Evolutionary conservation across 2,888 invertebrate species (phyloP).

Genomic region (Chrysodeixis includens): DNA sequence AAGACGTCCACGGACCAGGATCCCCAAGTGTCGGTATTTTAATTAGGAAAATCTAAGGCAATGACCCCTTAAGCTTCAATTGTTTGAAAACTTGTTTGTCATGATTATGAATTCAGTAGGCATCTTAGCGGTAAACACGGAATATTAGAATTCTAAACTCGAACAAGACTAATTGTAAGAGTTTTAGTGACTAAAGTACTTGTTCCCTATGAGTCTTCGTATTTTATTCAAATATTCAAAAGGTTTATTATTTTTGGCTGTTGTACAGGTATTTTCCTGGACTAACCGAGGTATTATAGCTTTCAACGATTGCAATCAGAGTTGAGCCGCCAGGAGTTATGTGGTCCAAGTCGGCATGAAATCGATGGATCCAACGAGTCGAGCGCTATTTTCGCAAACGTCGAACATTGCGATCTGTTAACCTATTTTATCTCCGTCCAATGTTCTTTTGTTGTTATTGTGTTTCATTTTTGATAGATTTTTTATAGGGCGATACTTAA

Average conservation of each 20-base stretch:
- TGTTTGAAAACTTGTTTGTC: not conserved
- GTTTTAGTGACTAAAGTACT: too few relatives aligned
- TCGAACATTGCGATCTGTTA: not conserved
- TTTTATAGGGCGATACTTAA: not conserved
- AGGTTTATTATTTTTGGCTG: not conserved
- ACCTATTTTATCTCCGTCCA: not conserved
- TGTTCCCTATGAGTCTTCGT: too few relatives aligned
- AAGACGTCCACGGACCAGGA: too few relatives aligned
- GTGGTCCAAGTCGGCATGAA: conserved; percentile 4
- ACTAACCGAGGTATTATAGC: not conserved
- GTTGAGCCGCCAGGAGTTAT: not conserved
- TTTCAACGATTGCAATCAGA: not conserved
- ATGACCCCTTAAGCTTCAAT: not conserved
- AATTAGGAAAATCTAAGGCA: too few relatives aligned
- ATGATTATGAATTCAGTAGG: too few relatives aligned
- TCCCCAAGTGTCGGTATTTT: too few relatives aligned
- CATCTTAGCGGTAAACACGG: too few relatives aligned
- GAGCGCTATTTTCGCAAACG: not conserved
- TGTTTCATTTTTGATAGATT: not conserved
- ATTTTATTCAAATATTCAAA: too few relatives aligned
- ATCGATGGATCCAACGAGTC: not conserved
- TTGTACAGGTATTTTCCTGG: not conserved
- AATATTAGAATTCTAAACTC: too few relatives aligned
- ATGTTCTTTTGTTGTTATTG: not conserved
- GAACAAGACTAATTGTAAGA: too few relatives aligned